Percentiles rank a stretch among this genome's conserved stretches.
Evolutionary conservation across 2,797 vertebrate species (phyloP).

Genomic region (Tachyglossus aculeatus): DNA sequence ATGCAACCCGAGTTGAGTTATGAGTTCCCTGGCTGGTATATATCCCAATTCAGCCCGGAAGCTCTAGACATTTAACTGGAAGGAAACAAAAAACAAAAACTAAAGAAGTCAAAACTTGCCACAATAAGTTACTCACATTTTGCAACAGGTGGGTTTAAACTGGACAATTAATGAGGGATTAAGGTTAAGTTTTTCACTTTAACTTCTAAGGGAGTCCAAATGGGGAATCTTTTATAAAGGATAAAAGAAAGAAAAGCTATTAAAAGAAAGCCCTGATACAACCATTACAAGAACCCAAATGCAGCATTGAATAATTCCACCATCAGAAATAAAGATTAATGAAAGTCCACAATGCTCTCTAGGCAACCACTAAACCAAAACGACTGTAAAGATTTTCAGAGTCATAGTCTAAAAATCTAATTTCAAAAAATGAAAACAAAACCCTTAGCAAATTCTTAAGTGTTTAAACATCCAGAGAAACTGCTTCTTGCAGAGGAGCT

Average conservation of each 20-base stretch:
- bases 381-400: not conserved
- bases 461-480: not conserved
- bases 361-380: conserved; percentile 14
- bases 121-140: no score
- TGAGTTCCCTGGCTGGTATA: conserved; percentile 26
- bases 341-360: not conserved
- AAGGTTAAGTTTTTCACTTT: not conserved
- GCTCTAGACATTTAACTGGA: conserved; percentile 13
- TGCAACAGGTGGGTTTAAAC: no score
- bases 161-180: no score
- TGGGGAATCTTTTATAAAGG: not conserved
- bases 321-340: not conserved
- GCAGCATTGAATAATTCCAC: not conserved
- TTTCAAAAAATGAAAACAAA: conserved; percentile 17
- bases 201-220: not conserved
- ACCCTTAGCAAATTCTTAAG: not conserved
- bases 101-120: not conserved
- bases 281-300: not conserved
- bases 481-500: not conserved
- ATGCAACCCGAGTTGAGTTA: conserved; percentile 24
- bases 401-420: not conserved
- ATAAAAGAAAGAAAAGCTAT: not conserved
- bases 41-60: not conserved
- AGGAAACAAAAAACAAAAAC: not conserved
- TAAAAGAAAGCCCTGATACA: not conserved